phyloP scores from a whole-genome alignment of 2,888 invertebrate species.

The Cryptocheilus praepositus region DNA sequence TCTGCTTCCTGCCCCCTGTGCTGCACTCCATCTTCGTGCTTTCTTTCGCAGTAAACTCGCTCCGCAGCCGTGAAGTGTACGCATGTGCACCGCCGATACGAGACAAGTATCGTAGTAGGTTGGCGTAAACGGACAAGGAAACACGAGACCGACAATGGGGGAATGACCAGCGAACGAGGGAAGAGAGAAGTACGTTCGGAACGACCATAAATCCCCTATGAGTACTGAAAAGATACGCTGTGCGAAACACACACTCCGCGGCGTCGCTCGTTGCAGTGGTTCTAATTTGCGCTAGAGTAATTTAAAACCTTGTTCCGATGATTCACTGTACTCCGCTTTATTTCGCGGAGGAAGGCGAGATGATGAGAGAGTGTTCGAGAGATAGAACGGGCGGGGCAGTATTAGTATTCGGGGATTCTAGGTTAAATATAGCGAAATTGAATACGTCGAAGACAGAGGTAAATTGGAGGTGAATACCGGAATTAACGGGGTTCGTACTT shows the following conservation, averaged over 20 bases:
- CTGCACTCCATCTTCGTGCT: neutral
- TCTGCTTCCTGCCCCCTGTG: slow-evolving; percentile 7
- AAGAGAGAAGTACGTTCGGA: neutral
- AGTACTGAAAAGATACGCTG: neutral
- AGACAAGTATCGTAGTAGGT: neutral
- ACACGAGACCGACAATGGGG: neutral
- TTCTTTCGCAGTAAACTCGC: neutral
- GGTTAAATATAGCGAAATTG: no score
- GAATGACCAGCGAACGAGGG: no score
- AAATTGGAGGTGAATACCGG: no score
- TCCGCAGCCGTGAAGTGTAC: neutral
- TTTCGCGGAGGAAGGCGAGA: slow-evolving; percentile 11
- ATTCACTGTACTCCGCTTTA: no score
- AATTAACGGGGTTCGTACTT: no score
- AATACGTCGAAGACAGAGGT: no score
- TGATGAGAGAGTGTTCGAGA: neutral
- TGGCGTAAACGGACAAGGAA: neutral
- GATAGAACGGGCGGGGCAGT: no score
- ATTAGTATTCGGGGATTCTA: no score
- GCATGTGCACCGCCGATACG: neutral
- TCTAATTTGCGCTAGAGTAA: no score
- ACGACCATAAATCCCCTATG: slow-evolving; percentile 17
- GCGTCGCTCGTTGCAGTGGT: no score
- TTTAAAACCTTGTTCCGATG: no score
- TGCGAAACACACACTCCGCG: no score